Evolutionary conservation across 2,888 invertebrate genomes (phyloP).

Genomic region (Bugula neritina): DNA sequence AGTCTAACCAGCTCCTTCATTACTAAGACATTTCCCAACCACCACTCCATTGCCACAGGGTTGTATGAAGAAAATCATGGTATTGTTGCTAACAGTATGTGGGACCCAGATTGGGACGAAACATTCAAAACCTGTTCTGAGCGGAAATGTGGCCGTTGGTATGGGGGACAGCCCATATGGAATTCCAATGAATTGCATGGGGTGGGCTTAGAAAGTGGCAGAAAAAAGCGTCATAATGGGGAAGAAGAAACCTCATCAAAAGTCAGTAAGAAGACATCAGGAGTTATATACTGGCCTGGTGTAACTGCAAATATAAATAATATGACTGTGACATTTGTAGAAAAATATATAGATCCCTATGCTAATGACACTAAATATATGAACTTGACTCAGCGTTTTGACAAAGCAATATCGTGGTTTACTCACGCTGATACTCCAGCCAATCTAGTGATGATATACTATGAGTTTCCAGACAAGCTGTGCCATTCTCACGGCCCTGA

Average conservation of each 20-base stretch:
- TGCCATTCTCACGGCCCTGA: conserved; percentile 41
- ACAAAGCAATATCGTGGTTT: conserved; percentile 46
- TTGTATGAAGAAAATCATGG: conserved; percentile 65
- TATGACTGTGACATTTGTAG: background rate
- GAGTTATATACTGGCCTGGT: conserved; percentile 29
- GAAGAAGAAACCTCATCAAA: background rate
- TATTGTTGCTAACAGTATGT: conserved; percentile 62
- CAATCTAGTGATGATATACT: conserved; percentile 57
- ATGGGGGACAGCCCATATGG: conserved; percentile 44
- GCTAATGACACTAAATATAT: background rate
- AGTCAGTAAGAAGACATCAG: background rate
- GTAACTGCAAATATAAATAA: background rate
- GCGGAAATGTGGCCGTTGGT: conserved; percentile 39
- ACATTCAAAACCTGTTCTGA: conserved; percentile 31
- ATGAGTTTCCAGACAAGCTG: conserved; percentile 39
- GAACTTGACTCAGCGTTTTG: conserved; percentile 36
- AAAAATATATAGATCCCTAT: background rate
- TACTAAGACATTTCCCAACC: conserved; percentile 69
- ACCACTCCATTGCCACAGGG: conserved; percentile 62
- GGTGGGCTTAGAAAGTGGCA: background rate
- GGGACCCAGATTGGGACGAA: conserved; percentile 55
- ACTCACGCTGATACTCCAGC: conserved; percentile 57
- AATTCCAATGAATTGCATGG: conserved; percentile 32
- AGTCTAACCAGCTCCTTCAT: conserved; percentile 50
- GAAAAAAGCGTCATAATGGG: background rate